Conservation (phyloP, 1,140 invertebrate genomes). For the Campodea augens region DNA sequence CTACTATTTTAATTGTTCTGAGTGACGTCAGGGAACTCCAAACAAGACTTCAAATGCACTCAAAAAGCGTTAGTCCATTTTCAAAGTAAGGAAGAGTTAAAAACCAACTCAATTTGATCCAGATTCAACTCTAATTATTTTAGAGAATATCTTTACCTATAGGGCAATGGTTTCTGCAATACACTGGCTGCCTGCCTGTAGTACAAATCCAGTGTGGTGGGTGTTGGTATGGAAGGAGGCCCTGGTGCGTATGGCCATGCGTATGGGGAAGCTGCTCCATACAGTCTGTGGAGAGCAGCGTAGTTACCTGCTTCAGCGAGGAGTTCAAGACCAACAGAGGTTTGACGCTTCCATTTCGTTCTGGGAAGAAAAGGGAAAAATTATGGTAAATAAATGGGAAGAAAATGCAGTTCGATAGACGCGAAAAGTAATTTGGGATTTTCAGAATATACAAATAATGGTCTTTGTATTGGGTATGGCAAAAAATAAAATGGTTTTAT, state of each 20-base stretch:
- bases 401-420: not conserved
- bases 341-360: slow-evolving; percentile 99
- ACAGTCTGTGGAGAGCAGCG: slow-evolving; percentile 84
- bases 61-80: too few species aligned
- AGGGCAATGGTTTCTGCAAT: slow-evolving; percentile 72
- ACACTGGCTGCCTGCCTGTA: slow-evolving; percentile 57
- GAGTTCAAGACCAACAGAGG: slow-evolving; percentile 87
- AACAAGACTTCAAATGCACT: too few species aligned
- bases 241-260: slow-evolving; percentile 35
- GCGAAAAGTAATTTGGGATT: not conserved
- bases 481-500: too few species aligned
- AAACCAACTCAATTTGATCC: too few species aligned
- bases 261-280: slow-evolving; percentile 52
- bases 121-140: too few species aligned
- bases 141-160: too few species aligned
- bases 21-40: too few species aligned
- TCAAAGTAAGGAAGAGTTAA: too few species aligned
- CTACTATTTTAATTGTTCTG: too few species aligned
- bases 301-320: slow-evolving; percentile 92
- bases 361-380: slow-evolving; percentile 38
- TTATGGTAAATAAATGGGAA: not conserved
- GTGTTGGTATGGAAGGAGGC: slow-evolving; percentile 21
- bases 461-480: too few species aligned
- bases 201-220: slow-evolving; percentile 51
- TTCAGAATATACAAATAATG: too few species aligned